These are phyloP conservation scores for Cabera pusaria DNA, from an alignment of 2,888 invertebrate genomes.

Conservation along the genomic window DNA sequence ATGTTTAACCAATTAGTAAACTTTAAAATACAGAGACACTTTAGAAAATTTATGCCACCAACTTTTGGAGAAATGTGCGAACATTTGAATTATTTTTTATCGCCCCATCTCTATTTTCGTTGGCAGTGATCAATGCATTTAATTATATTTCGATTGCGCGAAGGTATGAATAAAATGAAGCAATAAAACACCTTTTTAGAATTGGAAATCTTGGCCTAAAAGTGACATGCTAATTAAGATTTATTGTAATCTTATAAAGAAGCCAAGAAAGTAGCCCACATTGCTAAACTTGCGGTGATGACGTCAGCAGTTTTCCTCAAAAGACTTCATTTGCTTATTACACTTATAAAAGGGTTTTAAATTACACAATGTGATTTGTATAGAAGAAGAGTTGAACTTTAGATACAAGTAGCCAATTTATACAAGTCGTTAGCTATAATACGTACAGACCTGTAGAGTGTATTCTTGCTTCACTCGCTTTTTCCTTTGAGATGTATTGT, in stretches of 20 bases:
- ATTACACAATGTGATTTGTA: constrained; percentile 4
- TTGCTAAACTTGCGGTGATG: constrained; percentile 19
- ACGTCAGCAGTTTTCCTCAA: constrained; percentile 20
- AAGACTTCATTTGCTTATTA: constrained; percentile 21
- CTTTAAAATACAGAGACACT: no score
- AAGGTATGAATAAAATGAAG: constrained; percentile 18
- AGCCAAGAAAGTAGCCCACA: constrained; percentile 20
- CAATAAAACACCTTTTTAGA: constrained; percentile 18
- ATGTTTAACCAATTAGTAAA: no score
- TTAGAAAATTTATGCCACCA: no score
- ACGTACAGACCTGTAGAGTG: no score
- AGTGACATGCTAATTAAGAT: constrained; percentile 25
- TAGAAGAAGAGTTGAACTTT: not conserved
- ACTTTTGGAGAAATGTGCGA: no score
- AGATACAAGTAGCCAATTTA: constrained; percentile 1
- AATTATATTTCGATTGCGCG: no score
- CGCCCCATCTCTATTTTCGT: no score
- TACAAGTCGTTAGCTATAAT: no score
- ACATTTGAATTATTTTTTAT: no score
- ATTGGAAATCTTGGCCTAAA: constrained; percentile 21
- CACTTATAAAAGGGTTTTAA: constrained; percentile 16
- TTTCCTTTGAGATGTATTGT: no score
- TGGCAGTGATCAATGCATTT: no score
- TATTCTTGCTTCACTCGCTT: no score
- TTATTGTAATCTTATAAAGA: constrained; percentile 19